Evolutionary conservation across 2,113 vertebrate genomes (phyloP).

Genomic region (Peromyscus maniculatus): DNA sequence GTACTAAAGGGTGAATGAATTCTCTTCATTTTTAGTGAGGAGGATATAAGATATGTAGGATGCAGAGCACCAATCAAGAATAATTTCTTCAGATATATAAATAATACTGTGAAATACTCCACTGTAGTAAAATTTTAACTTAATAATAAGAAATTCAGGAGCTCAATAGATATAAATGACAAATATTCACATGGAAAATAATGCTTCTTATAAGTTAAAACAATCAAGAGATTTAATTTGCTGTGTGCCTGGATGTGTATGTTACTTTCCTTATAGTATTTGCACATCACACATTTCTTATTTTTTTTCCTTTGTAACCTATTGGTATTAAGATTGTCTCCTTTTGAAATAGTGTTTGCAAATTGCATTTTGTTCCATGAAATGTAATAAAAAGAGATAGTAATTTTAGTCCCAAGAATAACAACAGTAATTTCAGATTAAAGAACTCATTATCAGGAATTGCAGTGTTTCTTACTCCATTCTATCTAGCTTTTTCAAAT

Average conservation of each 20-base stretch:
- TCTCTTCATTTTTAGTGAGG: background rate
- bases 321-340: background rate
- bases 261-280: background rate
- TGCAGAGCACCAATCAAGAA: background rate
- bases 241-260: no score
- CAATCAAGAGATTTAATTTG: background rate
- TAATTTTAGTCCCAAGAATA: conserved; percentile 23
- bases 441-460: conserved; percentile 53
- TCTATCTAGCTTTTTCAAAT: conserved; percentile 18
- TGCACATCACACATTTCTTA: background rate
- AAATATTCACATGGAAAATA: background rate
- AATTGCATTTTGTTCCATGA: background rate
- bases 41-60: background rate
- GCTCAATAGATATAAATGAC: background rate
- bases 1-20: background rate
- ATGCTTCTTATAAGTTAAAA: background rate
- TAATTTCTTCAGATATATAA: background rate
- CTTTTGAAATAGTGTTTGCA: conserved; percentile 31
- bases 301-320: conserved; percentile 3
- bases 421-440: conserved; percentile 41
- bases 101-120: background rate
- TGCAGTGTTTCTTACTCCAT: background rate
- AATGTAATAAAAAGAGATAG: conserved; percentile 55
- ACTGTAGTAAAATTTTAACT: background rate
- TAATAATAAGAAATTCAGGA: background rate